These are phyloP conservation scores for Rhabdophis nuchalis DNA, from an alignment of 2,797 vertebrate genomes.

Conservation along the genomic window DNA sequence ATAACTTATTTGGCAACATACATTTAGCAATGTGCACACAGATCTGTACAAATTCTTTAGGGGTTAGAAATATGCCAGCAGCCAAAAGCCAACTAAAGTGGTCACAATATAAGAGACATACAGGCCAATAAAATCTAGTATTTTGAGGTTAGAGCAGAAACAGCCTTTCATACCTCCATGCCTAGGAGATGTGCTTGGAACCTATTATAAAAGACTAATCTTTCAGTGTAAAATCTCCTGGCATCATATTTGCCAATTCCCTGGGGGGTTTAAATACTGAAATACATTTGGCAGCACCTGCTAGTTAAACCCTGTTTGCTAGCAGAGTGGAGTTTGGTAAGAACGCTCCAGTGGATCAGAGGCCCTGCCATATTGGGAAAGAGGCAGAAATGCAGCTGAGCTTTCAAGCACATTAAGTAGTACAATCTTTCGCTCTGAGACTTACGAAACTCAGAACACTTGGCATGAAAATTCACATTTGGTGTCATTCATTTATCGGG, in stretches of 20 bases:
- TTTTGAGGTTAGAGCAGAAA: background rate
- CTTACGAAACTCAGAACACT: background rate
- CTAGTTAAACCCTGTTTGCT: background rate
- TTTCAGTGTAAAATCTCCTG: background rate
- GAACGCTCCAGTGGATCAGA: background rate
- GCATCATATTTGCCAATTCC: background rate
- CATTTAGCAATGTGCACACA: background rate
- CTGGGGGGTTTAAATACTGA: background rate
- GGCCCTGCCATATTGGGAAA: background rate
- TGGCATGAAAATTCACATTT: background rate
- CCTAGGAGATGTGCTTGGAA: background rate
- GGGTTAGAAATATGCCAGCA: conserved; percentile 12
- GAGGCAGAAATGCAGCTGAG: background rate
- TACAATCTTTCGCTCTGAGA: background rate
- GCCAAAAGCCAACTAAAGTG: background rate
- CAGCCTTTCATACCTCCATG: background rate
- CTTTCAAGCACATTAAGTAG: background rate
- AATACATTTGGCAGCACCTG: background rate
- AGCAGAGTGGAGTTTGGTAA: background rate
- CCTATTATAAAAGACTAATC: background rate
- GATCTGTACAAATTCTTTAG: background rate
- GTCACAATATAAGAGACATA: background rate
- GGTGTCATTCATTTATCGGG: background rate
- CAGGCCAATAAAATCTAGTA: background rate
- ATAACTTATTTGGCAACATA: background rate